Conservation (phyloP, 2,888 invertebrate species). For the Desoria tigrina region DNA sequence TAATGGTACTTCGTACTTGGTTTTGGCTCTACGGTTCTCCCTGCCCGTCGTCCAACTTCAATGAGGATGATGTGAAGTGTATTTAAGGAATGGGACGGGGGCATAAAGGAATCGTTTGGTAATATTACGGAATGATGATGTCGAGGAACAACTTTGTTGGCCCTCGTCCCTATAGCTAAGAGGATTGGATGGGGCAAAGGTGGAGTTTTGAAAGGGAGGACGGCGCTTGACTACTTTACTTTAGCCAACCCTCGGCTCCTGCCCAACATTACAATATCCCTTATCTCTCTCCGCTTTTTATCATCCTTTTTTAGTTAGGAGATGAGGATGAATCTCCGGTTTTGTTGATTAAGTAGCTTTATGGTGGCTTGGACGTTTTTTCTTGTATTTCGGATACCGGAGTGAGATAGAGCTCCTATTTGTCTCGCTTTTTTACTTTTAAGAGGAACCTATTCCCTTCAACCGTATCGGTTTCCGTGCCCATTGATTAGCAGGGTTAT, state of each 20-base stretch:
- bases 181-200: constrained; percentile 23
- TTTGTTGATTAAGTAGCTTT: constrained; percentile 15
- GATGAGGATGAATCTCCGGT: constrained; percentile 18
- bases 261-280: background rate
- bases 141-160: constrained; percentile 16
- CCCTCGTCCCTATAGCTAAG: background rate
- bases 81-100: constrained; percentile 13
- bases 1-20: background rate
- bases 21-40: background rate
- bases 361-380: no score
- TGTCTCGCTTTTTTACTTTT: no score
- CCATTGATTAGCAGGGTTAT: no score
- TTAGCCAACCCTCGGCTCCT: constrained; percentile 11
- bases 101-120: constrained; percentile 10
- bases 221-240: constrained; percentile 21
- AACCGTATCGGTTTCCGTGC: no score
- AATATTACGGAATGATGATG: constrained; percentile 15
- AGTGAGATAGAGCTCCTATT: no score
- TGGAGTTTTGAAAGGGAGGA: constrained; percentile 16
- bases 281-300: background rate
- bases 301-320: background rate
- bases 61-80: constrained; percentile 16
- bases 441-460: no score
- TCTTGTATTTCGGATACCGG: no score
- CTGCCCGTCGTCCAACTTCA: no score